These are phyloP conservation scores for Ariolimax columbianus DNA, from an alignment of 2,888 invertebrate species.

Conservation along the genomic window DNA sequence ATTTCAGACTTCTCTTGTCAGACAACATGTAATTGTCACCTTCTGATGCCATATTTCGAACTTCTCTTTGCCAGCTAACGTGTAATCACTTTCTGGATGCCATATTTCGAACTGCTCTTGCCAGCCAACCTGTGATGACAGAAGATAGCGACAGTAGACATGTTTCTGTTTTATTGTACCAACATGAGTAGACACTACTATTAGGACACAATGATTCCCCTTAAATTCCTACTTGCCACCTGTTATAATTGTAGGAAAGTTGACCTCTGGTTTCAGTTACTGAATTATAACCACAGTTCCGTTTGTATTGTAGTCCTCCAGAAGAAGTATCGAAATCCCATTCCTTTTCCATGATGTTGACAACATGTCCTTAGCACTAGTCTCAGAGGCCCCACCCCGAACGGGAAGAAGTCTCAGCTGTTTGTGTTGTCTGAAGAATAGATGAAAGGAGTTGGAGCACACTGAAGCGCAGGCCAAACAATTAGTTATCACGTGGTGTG, in stretches of 20 bases:
- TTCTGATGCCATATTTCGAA: too few species aligned
- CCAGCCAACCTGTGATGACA: neutral
- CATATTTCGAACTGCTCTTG: too few species aligned
- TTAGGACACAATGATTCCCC: neutral
- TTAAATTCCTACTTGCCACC: neutral
- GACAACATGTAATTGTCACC: too few species aligned
- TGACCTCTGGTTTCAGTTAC: neutral
- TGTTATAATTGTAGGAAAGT: neutral
- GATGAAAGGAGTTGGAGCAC: neutral
- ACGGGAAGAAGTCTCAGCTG: conserved; percentile 1
- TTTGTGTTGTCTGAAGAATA: conserved; percentile 12
- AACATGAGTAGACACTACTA: too few species aligned
- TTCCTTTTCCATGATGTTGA: neutral
- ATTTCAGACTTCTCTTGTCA: too few species aligned
- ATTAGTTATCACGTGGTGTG: conserved; percentile 23
- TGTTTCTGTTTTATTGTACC: too few species aligned
- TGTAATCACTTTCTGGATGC: too few species aligned
- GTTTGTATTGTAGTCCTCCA: neutral
- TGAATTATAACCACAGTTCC: neutral
- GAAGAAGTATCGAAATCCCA: conserved; percentile 10
- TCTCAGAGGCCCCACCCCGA: neutral
- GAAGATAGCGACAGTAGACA: neutral
- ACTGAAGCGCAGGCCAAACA: conserved; percentile 20
- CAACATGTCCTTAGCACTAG: neutral
- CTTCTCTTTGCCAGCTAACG: too few species aligned